Evolutionary conservation across 2,888 invertebrate species (phyloP).

Genomic region (Augiades crinisus): DNA sequence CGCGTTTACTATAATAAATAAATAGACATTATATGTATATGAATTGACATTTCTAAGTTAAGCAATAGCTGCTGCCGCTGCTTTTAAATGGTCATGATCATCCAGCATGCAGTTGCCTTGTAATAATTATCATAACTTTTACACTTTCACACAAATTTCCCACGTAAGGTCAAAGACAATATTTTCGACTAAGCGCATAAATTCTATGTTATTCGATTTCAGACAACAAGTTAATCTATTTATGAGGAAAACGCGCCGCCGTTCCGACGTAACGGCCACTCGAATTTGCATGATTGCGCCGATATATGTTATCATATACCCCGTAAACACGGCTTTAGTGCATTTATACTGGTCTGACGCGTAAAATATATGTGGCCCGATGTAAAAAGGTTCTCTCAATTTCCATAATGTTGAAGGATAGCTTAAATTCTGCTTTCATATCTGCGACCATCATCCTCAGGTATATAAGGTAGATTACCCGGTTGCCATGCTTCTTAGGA

Average conservation of each 20-base stretch:
- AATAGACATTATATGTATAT: too few species aligned
- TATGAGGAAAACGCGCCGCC: constrained; percentile 15
- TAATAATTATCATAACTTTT: too few species aligned
- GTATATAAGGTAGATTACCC: not conserved
- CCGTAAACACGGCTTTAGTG: constrained; percentile 23
- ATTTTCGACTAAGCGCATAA: not conserved
- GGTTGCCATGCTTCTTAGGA: not conserved
- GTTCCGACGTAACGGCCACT: constrained; percentile 11
- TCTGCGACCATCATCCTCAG: not conserved
- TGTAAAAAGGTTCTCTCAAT: constrained; percentile 4
- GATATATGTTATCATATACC: constrained; percentile 22
- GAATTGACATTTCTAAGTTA: too few species aligned
- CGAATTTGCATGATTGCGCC: constrained; percentile 23
- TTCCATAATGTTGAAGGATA: not conserved
- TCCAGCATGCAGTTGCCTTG: too few species aligned
- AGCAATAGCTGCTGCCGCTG: too few species aligned
- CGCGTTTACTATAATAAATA: too few species aligned
- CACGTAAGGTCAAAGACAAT: not conserved
- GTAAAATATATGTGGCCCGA: constrained; percentile 8
- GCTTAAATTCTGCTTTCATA: not conserved
- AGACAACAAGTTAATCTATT: constrained; percentile 24
- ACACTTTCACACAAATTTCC: not conserved
- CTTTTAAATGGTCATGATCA: too few species aligned
- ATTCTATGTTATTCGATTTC: constrained; percentile 16
- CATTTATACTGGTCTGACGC: constrained; percentile 19